These are phyloP conservation scores for Tigriopus japonicus DNA, from an alignment of 1,140 invertebrate species.

Conservation along the genomic window DNA sequence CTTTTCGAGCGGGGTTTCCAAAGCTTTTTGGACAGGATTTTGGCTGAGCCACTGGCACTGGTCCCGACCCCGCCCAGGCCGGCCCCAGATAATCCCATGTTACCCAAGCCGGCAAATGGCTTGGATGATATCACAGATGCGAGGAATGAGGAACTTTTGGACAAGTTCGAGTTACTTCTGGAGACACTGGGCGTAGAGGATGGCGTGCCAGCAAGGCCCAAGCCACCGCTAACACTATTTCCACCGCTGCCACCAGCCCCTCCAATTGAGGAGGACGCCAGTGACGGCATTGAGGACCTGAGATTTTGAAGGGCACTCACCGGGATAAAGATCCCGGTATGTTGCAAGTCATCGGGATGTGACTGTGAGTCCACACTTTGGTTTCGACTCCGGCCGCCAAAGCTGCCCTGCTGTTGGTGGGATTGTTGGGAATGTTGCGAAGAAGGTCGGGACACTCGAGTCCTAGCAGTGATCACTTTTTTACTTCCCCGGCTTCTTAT, in stretches of 20 bases:
- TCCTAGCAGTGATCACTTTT: too few species aligned
- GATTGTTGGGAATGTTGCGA: not conserved
- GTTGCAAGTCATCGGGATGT: not conserved
- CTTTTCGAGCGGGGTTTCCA: slow-evolving; percentile 59
- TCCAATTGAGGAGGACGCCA: not conserved
- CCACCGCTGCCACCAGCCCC: not conserved
- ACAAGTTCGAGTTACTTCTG: slow-evolving; percentile 9
- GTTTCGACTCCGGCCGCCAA: not conserved
- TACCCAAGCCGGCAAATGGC: not conserved
- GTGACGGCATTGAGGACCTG: slow-evolving; percentile 7
- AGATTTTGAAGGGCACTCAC: slow-evolving; percentile 5
- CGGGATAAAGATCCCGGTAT: slow-evolving; percentile 3
- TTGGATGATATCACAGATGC: slow-evolving; percentile 5
- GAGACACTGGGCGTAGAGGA: slow-evolving; percentile 3
- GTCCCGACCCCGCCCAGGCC: not conserved
- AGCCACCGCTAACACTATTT: not conserved
- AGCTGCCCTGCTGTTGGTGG: not conserved
- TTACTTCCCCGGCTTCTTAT: too few species aligned
- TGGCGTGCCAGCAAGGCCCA: not conserved
- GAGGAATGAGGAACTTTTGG: not conserved
- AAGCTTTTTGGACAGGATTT: slow-evolving; percentile 56
- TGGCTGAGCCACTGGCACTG: slow-evolving; percentile 22
- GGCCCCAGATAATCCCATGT: not conserved
- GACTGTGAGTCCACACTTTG: not conserved
- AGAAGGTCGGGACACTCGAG: not conserved